These are phyloP conservation scores for Microctonus brassicae DNA, from an alignment of 2,888 invertebrate genomes.

Conservation along the genomic window DNA sequence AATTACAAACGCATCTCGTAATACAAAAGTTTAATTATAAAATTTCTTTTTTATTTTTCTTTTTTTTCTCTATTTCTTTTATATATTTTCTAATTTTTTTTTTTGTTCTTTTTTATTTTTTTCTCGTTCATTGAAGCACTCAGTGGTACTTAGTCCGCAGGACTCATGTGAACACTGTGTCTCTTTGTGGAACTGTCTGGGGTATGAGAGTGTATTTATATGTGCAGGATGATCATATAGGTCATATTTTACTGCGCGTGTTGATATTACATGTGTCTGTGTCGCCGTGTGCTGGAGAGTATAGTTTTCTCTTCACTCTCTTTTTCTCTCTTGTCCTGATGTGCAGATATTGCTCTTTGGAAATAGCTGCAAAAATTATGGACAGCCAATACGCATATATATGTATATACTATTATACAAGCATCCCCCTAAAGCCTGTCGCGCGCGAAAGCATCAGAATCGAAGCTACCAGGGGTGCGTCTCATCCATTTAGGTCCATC, in stretches of 20 bases:
- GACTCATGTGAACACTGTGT: slow-evolving; percentile 11
- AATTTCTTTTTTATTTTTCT: slow-evolving; percentile 12
- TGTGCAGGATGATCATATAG: slow-evolving; percentile 11
- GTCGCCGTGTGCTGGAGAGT: slow-evolving; percentile 12
- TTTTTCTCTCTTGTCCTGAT: slow-evolving; percentile 23
- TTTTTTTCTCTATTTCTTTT: not conserved
- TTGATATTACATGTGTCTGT: slow-evolving; percentile 17
- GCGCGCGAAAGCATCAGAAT: slow-evolving; percentile 7
- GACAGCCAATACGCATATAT: slow-evolving; percentile 61
- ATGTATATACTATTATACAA: not conserved
- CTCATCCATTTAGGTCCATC: slow-evolving; percentile 70
- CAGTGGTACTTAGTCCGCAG: slow-evolving; percentile 34
- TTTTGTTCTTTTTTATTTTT: not conserved
- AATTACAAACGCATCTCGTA: not conserved
- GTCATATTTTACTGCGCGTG: slow-evolving; percentile 3
- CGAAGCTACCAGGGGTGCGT: slow-evolving; percentile 60
- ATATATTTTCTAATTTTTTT: not conserved
- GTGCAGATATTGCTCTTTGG: slow-evolving; percentile 62
- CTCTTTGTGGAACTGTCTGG: slow-evolving; percentile 26
- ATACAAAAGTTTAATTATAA: slow-evolving; percentile 32
- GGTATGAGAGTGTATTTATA: not conserved
- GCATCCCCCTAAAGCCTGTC: not conserved
- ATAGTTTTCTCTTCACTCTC: slow-evolving; percentile 40
- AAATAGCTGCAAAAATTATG: slow-evolving; percentile 67
- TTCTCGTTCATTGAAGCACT: slow-evolving; percentile 28